Conservation (phyloP, 2,797 vertebrate genomes). For the Poecile montanus region DNA sequence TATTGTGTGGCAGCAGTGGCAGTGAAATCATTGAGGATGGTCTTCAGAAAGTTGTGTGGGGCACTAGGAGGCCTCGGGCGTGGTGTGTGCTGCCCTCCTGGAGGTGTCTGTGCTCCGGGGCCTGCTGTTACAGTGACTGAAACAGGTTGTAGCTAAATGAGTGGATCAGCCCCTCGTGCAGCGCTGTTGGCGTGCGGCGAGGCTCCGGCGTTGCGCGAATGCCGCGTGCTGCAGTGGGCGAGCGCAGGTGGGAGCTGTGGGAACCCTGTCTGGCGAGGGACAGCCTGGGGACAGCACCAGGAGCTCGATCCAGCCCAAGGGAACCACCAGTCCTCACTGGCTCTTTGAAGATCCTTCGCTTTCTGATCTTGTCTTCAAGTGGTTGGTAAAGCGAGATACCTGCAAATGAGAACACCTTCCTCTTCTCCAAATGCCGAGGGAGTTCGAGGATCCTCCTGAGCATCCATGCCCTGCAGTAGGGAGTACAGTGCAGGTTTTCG, state of each 20-base stretch:
- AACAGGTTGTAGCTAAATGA: neutral
- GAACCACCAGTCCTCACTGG: neutral
- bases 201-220: too few relatives aligned
- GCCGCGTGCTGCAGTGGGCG: too few relatives aligned
- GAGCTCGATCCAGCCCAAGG: accelerated
- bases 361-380: neutral
- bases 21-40: accelerated
- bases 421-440: neutral
- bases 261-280: neutral
- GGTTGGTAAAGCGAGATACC: neutral
- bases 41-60: neutral
- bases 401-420: neutral
- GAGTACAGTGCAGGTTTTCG: neutral
- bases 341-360: accelerated
- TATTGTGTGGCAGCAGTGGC: accelerated
- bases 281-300: neutral
- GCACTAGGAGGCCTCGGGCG: neutral
- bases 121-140: neutral
- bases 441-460: neutral
- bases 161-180: neutral
- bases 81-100: neutral
- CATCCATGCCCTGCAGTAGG: accelerated
- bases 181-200: neutral
- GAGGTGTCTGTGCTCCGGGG: neutral
- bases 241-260: neutral